Conservation (phyloP, 2,888 invertebrate species). For the Drosophila borborema region DNA sequence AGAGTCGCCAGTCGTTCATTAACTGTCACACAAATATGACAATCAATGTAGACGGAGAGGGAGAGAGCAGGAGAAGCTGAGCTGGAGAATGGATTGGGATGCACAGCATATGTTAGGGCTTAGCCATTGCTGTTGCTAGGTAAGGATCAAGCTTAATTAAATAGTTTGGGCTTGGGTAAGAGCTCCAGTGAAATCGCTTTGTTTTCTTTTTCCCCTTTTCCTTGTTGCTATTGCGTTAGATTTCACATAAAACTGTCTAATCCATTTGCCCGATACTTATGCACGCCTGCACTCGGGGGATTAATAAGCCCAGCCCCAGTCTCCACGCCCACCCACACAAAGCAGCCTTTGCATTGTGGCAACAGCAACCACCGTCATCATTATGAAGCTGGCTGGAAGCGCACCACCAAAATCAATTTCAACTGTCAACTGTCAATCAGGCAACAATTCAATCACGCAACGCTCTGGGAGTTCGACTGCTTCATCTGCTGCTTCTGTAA, state of each 20-base stretch:
- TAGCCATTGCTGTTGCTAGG: constrained; percentile 23
- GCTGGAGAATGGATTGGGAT: neutral
- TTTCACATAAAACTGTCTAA: constrained; percentile 72
- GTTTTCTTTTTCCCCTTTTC: neutral
- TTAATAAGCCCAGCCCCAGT: constrained; percentile 61
- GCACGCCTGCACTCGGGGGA: constrained; percentile 78
- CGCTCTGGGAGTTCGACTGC: constrained; percentile 48
- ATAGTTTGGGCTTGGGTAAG: constrained; percentile 50
- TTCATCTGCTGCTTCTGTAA: neutral
- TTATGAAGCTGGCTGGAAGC: constrained; percentile 4
- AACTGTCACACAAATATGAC: constrained; percentile 67
- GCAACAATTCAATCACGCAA: constrained; percentile 81
- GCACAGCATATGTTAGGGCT: constrained; percentile 55
- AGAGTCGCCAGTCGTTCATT: constrained; percentile 65
- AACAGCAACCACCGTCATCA: constrained; percentile 45
- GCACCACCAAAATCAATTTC: constrained; percentile 77
- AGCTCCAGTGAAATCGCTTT: constrained; percentile 47
- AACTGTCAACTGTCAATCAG: constrained; percentile 83
- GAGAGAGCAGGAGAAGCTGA: neutral
- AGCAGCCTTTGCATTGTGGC: neutral
- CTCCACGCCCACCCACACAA: neutral
- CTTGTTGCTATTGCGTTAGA: constrained; percentile 28
- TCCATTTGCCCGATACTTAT: constrained; percentile 81
- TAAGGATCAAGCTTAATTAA: constrained; percentile 64
- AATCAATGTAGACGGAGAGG: constrained; percentile 5